Conservation (phyloP, 2,888 invertebrate species). For the Stramonita haemastoma region DNA sequence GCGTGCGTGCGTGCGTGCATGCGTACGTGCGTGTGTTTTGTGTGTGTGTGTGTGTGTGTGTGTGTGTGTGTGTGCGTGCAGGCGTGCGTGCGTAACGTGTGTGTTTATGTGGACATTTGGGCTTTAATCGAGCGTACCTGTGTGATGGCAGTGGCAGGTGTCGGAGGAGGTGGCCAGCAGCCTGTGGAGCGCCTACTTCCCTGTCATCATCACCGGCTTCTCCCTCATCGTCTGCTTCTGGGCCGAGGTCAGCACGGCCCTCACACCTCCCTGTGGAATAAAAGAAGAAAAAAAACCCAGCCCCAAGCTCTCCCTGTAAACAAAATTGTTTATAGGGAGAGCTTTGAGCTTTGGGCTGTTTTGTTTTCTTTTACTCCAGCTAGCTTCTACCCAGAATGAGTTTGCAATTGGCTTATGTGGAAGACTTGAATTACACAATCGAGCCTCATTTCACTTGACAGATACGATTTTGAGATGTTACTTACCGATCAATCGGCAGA, state of each 20-base stretch:
- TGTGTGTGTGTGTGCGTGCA: not conserved
- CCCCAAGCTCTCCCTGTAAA: no score
- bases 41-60: not conserved
- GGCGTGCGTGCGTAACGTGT: not conserved
- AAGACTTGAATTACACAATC: no score
- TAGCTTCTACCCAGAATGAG: no score
- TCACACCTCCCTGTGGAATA: no score
- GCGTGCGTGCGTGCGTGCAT: not conserved
- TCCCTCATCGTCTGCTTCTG: constrained; percentile 59
- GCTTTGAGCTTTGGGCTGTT: no score
- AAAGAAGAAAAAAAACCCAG: no score
- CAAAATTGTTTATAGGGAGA: no score
- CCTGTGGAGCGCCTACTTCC: constrained; percentile 58
- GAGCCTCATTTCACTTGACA: no score
- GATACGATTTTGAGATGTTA: no score
- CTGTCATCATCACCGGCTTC: constrained; percentile 57
- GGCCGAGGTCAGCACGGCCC: constrained; percentile 56
- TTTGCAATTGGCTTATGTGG: no score
- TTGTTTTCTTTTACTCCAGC: no score
- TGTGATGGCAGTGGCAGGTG: constrained; percentile 49
- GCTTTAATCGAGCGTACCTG: not conserved
- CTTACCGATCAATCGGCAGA: no score
- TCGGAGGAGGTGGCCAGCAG: constrained; percentile 51
- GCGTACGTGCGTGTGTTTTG: not conserved
- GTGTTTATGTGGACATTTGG: not conserved